These are phyloP conservation scores for Pseudomyrmex dendroicus DNA, from an alignment of 1,140 invertebrate species.

Conservation along the genomic window DNA sequence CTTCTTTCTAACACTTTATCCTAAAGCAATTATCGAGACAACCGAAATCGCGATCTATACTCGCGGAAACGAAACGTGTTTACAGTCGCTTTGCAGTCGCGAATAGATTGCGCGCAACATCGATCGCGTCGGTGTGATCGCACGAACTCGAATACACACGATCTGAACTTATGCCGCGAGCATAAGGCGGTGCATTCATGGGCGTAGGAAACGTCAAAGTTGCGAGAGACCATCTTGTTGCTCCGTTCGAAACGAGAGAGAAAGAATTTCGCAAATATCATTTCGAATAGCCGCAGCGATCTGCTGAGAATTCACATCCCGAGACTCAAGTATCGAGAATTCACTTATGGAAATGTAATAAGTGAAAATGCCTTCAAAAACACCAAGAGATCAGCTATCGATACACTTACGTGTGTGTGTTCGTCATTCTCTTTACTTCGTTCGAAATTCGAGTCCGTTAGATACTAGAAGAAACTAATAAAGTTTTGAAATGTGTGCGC, in stretches of 20 bases:
- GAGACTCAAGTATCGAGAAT: background rate
- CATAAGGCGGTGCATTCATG: slow-evolving; percentile 29
- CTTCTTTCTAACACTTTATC: too few species aligned
- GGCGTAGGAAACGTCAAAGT: slow-evolving; percentile 40
- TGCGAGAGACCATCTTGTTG: background rate
- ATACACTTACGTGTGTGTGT: too few species aligned
- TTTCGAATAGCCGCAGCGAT: background rate
- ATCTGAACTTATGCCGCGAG: slow-evolving; percentile 36
- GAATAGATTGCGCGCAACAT: slow-evolving; percentile 27
- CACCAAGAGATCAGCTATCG: too few species aligned
- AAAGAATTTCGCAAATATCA: background rate
- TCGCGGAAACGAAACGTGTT: slow-evolving; percentile 32
- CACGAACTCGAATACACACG: slow-evolving; percentile 38
- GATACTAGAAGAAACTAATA: too few species aligned
- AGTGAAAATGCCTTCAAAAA: background rate
- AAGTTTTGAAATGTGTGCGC: too few species aligned
- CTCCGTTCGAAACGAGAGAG: background rate
- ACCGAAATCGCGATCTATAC: slow-evolving; percentile 29
- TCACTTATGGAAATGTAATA: slow-evolving; percentile 1
- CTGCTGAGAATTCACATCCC: background rate
- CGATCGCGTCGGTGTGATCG: slow-evolving; percentile 26
- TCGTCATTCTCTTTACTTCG: too few species aligned
- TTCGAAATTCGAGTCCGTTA: too few species aligned
- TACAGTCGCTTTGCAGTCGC: background rate
- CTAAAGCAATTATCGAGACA: background rate